Evolutionary conservation across 2,888 invertebrate species (phyloP).

Genomic region (Pachydiplax longipennis): DNA sequence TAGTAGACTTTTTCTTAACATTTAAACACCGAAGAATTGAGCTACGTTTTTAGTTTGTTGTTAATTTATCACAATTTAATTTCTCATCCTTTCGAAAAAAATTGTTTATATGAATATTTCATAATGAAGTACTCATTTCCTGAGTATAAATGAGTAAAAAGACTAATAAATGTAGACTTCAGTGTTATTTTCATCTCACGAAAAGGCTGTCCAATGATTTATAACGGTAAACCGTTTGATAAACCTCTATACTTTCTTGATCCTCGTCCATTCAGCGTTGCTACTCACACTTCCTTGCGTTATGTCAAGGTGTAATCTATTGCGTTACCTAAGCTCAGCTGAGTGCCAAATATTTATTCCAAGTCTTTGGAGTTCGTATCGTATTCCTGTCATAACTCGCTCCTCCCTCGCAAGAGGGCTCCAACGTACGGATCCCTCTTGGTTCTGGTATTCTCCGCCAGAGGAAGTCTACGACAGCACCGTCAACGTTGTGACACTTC

Average conservation of each 20-base stretch:
- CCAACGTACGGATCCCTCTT: background rate
- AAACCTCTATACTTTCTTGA: background rate
- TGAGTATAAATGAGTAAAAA: too few species aligned
- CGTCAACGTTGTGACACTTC: background rate
- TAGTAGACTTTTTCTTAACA: too few species aligned
- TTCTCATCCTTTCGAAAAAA: too few species aligned
- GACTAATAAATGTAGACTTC: too few species aligned
- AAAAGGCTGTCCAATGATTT: too few species aligned
- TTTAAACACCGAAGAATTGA: too few species aligned
- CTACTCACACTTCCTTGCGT: background rate
- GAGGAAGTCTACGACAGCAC: background rate
- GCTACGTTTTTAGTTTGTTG: too few species aligned
- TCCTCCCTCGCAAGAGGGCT: slow-evolving; percentile 8
- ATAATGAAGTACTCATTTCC: too few species aligned
- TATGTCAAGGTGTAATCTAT: background rate
- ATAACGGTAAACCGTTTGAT: too few species aligned
- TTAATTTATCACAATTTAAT: too few species aligned
- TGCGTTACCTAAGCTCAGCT: background rate
- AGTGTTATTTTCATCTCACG: too few species aligned
- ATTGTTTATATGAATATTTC: too few species aligned
- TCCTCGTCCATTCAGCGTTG: background rate
- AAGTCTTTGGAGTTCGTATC: background rate
- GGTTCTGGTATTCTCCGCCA: background rate
- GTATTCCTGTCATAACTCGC: background rate
- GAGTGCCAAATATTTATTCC: background rate